Evolutionary conservation across 1,140 invertebrate species (phyloP).

Genomic region (Diachasma alloeum): DNA sequence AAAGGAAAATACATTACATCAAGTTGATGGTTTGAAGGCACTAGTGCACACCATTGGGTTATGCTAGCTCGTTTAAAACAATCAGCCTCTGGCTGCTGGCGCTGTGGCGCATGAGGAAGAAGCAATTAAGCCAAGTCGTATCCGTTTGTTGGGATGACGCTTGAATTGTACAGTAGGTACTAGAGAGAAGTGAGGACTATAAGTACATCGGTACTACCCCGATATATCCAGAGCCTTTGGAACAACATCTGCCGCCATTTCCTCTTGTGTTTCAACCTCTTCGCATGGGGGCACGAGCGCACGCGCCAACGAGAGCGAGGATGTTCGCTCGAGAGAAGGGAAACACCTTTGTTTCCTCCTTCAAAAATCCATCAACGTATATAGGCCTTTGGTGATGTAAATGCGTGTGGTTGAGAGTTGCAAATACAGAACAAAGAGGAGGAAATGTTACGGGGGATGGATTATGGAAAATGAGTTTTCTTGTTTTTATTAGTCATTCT

Average conservation of each 20-base stretch:
- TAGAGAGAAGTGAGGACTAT: neutral
- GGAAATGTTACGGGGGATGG: neutral
- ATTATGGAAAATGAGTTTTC: neutral
- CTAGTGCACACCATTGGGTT: constrained; percentile 1
- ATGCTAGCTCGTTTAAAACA: constrained; percentile 60
- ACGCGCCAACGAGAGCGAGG: constrained; percentile 1
- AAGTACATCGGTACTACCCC: neutral
- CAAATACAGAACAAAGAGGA: neutral
- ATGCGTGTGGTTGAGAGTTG: neutral
- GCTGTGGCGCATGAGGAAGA: neutral
- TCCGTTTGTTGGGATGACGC: constrained; percentile 17
- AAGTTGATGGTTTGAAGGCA: neutral
- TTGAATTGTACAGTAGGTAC: neutral
- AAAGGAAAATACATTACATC: neutral
- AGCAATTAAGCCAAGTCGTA: constrained; percentile 20
- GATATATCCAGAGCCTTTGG: neutral
- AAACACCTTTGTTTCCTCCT: constrained; percentile 8
- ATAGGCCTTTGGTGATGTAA: neutral
- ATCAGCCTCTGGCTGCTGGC: constrained; percentile 54
- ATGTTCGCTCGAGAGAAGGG: neutral
- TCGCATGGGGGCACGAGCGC: neutral
- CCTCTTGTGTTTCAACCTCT: neutral
- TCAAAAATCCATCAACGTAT: neutral
- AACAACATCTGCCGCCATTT: constrained; percentile 11
- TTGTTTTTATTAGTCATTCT: neutral